These are phyloP conservation scores for Odocoileus hemionus DNA, from an alignment of 2,113 vertebrate species.

Conservation along the genomic window DNA sequence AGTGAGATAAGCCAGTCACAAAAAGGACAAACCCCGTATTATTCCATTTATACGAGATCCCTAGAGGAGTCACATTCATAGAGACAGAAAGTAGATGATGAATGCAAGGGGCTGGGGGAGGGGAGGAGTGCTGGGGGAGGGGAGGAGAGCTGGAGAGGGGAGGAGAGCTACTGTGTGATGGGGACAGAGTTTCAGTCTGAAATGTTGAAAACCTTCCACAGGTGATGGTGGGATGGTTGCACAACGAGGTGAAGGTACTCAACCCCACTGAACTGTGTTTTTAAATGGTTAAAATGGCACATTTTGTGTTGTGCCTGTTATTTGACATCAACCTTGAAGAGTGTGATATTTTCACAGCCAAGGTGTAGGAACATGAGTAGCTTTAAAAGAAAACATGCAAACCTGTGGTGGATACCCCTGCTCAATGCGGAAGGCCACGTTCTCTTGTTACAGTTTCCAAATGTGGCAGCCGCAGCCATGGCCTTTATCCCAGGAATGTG, in stretches of 20 bases:
- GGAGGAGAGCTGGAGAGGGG: too few species aligned
- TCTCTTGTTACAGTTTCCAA: background rate
- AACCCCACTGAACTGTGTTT: background rate
- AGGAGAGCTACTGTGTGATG: background rate
- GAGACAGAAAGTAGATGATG: background rate
- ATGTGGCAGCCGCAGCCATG: accelerated
- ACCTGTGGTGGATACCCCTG: background rate
- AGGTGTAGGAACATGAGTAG: background rate
- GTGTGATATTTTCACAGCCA: background rate
- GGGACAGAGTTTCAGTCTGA: background rate
- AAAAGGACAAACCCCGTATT: too few species aligned
- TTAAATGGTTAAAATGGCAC: background rate
- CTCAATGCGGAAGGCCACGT: accelerated
- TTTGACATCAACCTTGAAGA: background rate
- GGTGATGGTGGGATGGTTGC: background rate
- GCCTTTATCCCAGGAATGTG: accelerated
- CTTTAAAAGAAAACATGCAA: background rate
- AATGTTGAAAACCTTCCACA: background rate
- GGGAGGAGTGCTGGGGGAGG: too few species aligned
- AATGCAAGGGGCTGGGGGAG: background rate
- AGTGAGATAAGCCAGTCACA: background rate
- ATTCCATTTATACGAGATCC: accelerated
- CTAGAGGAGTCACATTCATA: background rate
- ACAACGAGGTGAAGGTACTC: background rate
- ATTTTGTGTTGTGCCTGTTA: background rate